Base-by-base conservation (phyloP, 2,797 vertebrate genomes). In the Peromyscus eremicus region DNA sequence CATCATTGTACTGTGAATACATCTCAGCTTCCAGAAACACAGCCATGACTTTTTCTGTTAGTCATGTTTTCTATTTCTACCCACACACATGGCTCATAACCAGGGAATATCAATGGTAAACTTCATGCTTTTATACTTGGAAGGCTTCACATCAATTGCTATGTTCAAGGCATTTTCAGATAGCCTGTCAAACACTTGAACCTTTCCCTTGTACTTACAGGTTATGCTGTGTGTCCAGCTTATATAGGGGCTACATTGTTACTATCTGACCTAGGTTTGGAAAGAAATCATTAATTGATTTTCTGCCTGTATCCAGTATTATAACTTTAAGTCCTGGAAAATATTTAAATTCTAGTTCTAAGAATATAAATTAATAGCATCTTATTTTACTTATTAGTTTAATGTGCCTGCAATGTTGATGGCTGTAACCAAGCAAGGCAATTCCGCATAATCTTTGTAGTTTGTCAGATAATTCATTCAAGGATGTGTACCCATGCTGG, bases 341-440 rank as follows among this genome's bases (percentile, higher is more conserved):
- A 83, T 96, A 97, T 92, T 93, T 95, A 94, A 93, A 96, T 96
- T 95, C 94, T 77, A 92, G 68, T 60, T 95, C 80, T 96, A 55
- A 25, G n/a, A 77, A 81, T 21, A 87, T 96, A 90, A 5, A 89
- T 79, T 94, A 66, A 88, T 96, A 60, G 94, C 57, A 62, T 27
- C 37, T 60, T 82, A 96, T 91, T 94, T 96, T 86, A 62, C 95
- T 95, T 94, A 93, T 88, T 57, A 92, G 55, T 13, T 91, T 86
- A 96, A 87, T 73, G 21, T 89, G 43, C 79, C 57, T 89, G 14
- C 85, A 94, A 96, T 85, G 85, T 94, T 89, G 92, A 5, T 92
- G 62, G 94, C 40, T 88, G 49, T 64, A 93, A 92, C n/a, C n/a
- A 75, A 95, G 14, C 32, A 86, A 76, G 60, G n/a, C 52, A 92